Conservation (phyloP, 2,113 vertebrate species). For the Hiodon alosoides region DNA sequence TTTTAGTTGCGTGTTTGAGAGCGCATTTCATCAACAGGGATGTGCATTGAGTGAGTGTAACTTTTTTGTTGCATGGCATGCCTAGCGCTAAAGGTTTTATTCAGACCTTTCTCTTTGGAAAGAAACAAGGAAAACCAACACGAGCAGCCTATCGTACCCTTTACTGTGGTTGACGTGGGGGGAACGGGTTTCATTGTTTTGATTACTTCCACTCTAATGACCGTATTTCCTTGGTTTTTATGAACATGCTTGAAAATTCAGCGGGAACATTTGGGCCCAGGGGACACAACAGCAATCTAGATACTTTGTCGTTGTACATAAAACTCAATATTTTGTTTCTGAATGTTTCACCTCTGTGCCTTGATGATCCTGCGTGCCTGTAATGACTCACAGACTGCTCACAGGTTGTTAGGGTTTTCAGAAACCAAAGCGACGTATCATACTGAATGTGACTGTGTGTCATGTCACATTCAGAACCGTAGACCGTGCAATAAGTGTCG, state of each 20-base stretch:
- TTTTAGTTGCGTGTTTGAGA: conserved; percentile 63
- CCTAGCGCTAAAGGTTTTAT: conserved; percentile 55
- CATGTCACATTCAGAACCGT: not conserved
- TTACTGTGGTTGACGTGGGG: not conserved
- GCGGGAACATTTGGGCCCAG: conserved; percentile 41
- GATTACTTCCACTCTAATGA: not conserved
- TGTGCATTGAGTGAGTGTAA: conserved; percentile 64
- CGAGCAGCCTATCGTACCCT: not conserved
- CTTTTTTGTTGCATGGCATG: conserved; percentile 61
- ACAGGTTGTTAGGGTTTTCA: not conserved
- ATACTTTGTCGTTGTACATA: conserved; percentile 63
- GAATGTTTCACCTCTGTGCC: conserved; percentile 60
- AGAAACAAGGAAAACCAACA: not conserved
- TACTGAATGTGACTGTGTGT: not conserved
- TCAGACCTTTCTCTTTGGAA: not conserved
- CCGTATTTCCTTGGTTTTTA: not conserved
- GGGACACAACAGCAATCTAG: conserved; percentile 62
- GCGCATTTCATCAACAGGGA: conserved; percentile 60
- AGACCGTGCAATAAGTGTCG: too few species aligned
- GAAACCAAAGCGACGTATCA: conserved; percentile 19
- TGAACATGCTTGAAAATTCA: conserved; percentile 17
- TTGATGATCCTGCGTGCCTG: conserved; percentile 46
- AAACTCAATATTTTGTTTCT: conserved; percentile 68
- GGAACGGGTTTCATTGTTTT: not conserved
- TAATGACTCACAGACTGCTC: conserved; percentile 20